Conservation (phyloP, 2,888 invertebrate species). For the Temnothorax rugatulus region DNA sequence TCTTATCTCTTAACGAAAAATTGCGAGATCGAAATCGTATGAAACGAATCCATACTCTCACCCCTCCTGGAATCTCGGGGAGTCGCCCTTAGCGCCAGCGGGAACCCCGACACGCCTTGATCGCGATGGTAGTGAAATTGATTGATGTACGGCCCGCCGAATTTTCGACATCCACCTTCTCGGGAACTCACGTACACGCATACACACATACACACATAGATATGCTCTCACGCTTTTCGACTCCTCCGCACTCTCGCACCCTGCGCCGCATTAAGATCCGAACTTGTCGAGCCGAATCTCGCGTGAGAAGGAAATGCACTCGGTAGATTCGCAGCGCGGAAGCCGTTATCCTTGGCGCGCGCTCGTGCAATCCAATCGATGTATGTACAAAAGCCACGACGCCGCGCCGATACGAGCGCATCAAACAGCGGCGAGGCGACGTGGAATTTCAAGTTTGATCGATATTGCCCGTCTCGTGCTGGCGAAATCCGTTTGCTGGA, state of each 20-base stretch:
- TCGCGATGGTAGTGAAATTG: conserved; percentile 75
- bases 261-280: conserved; percentile 69
- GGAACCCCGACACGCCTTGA: conserved; percentile 67
- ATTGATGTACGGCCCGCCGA: conserved; percentile 76
- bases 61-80: not conserved
- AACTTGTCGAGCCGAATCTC: conserved; percentile 73
- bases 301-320: conserved; percentile 71
- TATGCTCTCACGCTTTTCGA: conserved; percentile 36
- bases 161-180: conserved; percentile 58
- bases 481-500: not conserved
- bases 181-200: not conserved
- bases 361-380: conserved; percentile 60
- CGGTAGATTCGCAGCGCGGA: conserved; percentile 68
- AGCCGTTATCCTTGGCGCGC: conserved; percentile 64
- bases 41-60: conserved; percentile 55
- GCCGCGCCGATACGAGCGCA: conserved; percentile 61
- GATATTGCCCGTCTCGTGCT: conserved; percentile 11
- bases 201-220: not conserved
- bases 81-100: conserved; percentile 50
- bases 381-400: conserved; percentile 64
- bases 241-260: conserved; percentile 60
- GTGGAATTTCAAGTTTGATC: conserved; percentile 54
- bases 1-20: conserved; percentile 60
- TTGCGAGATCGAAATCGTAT: conserved; percentile 63
- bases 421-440: conserved; percentile 51